Base-by-base conservation (phyloP, 2,888 invertebrate genomes). In the Sisyra terminalis region DNA sequence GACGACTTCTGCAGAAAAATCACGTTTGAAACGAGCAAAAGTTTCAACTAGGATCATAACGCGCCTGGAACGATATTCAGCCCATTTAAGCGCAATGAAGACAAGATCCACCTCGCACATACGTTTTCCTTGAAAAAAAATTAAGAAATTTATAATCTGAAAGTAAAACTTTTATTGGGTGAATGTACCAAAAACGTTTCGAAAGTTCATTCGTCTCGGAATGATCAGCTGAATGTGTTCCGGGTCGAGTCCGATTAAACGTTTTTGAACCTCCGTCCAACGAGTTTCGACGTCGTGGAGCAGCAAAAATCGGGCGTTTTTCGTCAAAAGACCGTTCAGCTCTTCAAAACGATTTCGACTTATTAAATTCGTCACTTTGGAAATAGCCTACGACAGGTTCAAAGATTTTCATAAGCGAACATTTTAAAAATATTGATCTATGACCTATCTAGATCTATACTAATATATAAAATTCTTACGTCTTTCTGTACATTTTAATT, bases 211-310 rank as follows among this genome's bases (percentile, higher is more conserved):
- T 11, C 18, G 17, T 38, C 38, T n/a, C 0, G 43, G 43, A 11
- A 43, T 43, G 9, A 43, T 38, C 14, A 43, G 16, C 17, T 43
- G 43, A n/a, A 43, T 43, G 9, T 43, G 13, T 37, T 43, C 37
- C 6, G 43, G 43, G 18, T 38, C 35, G 13, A 43, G 38, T 10
- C 15, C 38, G 14, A 43, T 37, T 9, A 38, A 16, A 11, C 17
- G 29, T 30, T 31, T 37, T 18, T 43, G 18, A 6, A 16, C 18
- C 8, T 15, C 18, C 13, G 37, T 17, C 43, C 43, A 43, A 9
- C 16, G 29, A 29, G 38, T 30, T 43, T 43, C 37, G 16, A 43
- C 11, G 8, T 43, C 38, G 11, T 30, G 24, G 13, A 38, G 15
- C 16, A 43, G 15, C 10, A 37, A 15, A n/a, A 16, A 11, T n/a